Evolutionary conservation across 1,140 invertebrate species (phyloP).

Genomic region (Acyrthosiphon pisum): DNA sequence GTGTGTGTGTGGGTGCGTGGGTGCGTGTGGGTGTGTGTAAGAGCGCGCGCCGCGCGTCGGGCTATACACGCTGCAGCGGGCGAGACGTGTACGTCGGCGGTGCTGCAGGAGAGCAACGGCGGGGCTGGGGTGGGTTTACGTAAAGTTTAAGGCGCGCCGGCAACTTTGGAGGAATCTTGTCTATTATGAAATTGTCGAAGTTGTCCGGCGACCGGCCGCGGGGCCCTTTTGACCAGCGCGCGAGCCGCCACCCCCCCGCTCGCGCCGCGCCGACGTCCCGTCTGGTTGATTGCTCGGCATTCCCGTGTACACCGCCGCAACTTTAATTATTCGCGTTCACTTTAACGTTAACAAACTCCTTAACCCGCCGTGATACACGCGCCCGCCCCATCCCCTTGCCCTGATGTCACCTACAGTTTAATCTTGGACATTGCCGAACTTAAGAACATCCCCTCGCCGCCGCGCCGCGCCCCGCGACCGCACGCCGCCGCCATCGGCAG

Average conservation of each 20-base stretch:
- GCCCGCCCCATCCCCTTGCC: background rate
- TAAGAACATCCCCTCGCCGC: constrained; percentile 30
- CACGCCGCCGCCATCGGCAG: background rate
- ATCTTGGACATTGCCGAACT: constrained; percentile 53
- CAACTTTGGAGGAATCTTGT: constrained; percentile 55
- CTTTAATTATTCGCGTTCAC: constrained; percentile 58
- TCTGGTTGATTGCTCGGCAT: constrained; percentile 55
- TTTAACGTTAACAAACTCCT: constrained; percentile 57
- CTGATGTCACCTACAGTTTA: constrained; percentile 55
- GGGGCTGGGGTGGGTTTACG: constrained; percentile 4
- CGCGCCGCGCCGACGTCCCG: background rate
- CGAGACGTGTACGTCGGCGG: background rate
- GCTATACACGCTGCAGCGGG: background rate
- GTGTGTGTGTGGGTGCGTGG: background rate
- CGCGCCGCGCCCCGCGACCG: background rate
- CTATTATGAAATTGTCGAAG: constrained; percentile 56
- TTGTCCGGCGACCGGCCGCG: constrained; percentile 49
- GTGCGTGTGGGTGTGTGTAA: no score
- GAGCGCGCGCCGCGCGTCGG: background rate
- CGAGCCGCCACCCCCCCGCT: background rate
- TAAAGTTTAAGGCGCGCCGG: constrained; percentile 56
- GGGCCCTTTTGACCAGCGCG: constrained; percentile 43
- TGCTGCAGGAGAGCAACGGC: background rate
- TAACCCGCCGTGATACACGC: constrained; percentile 48
- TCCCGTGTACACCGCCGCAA: constrained; percentile 39